Evolutionary conservation across 2,113 vertebrate genomes (phyloP).

Genomic region (Felis chaus): DNA sequence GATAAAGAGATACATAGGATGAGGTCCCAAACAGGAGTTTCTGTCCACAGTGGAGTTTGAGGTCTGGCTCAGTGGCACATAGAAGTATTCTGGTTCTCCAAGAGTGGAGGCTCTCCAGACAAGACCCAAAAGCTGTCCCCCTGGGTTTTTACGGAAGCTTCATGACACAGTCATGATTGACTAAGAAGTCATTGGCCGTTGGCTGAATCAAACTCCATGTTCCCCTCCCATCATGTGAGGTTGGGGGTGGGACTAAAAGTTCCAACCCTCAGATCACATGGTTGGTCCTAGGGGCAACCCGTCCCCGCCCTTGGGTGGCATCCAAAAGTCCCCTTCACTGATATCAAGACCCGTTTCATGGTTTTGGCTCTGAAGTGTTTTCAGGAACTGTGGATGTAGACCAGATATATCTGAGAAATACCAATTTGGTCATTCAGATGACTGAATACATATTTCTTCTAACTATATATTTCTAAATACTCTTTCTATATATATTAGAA

Average conservation of each 20-base stretch:
- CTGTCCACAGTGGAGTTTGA: neutral
- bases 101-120: neutral
- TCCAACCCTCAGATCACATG: neutral
- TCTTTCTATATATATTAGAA: too few species aligned
- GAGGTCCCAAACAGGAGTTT: neutral
- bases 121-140: neutral
- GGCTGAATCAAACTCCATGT: neutral
- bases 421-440: neutral
- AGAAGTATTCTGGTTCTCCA: neutral
- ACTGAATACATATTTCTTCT: too few species aligned
- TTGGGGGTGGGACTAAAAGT: neutral
- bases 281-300: neutral
- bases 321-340: neutral
- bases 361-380: neutral
- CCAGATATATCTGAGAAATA: neutral
- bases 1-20: neutral
- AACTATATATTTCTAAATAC: too few species aligned
- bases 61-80: neutral
- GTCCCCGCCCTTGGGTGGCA: neutral
- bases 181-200: neutral
- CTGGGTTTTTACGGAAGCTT: neutral
- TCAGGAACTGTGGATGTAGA: neutral
- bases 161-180: neutral
- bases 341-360: neutral
- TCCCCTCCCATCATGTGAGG: neutral